These are phyloP conservation scores for Pitangus sulphuratus DNA, from an alignment of 2,797 vertebrate genomes.

Conservation along the genomic window DNA sequence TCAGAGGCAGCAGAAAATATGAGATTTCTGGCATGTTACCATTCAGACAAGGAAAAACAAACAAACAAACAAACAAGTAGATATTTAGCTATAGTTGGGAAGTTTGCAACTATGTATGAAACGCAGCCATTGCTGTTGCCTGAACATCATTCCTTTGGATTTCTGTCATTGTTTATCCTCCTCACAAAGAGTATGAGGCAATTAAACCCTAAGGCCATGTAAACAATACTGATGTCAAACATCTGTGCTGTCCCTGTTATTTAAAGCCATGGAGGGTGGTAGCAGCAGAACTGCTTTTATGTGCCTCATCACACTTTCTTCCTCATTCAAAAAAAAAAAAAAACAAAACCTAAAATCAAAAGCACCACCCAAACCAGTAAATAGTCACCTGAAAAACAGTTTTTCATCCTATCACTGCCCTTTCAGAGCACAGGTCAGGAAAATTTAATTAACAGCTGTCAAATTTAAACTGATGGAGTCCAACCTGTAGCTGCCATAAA, in stretches of 20 bases:
- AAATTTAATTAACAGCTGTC: neutral
- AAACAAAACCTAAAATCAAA: neutral
- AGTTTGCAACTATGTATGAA: slow-evolving; percentile 39
- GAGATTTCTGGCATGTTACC: neutral
- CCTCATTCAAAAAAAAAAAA: neutral
- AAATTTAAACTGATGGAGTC: neutral
- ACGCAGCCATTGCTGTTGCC: slow-evolving; percentile 38
- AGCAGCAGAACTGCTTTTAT: slow-evolving; percentile 31
- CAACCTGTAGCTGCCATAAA: neutral
- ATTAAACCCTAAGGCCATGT: slow-evolving; percentile 69
- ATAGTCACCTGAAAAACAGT: neutral
- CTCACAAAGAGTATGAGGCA: slow-evolving; percentile 61
- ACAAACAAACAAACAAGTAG: neutral
- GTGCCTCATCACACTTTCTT: slow-evolving; percentile 35
- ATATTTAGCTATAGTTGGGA: neutral
- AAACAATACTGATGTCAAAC: slow-evolving; percentile 67
- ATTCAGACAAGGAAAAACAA: neutral
- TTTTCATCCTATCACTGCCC: neutral
- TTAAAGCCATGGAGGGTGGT: slow-evolving; percentile 57
- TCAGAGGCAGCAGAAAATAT: neutral
- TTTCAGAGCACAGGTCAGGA: neutral
- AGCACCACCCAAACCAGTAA: neutral
- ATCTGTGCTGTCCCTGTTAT: slow-evolving; percentile 53
- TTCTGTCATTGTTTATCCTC: slow-evolving; percentile 71
- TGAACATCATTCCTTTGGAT: slow-evolving; percentile 66